Conservation (phyloP, 2,113 vertebrate genomes). For the Pimephales promelas region DNA sequence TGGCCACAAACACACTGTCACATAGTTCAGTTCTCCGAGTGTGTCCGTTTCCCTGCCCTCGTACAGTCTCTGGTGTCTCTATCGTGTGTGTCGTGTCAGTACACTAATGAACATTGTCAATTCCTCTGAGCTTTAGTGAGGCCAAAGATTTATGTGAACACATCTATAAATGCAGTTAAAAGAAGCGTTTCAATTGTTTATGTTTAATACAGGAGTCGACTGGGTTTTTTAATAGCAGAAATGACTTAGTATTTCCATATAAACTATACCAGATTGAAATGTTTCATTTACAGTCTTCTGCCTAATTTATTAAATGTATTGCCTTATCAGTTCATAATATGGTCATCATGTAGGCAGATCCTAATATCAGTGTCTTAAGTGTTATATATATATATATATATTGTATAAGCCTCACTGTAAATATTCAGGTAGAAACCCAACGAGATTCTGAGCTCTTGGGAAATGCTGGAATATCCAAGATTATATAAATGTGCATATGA, state of each 20-base stretch:
- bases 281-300: slow-evolving; percentile 45
- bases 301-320: slow-evolving; percentile 55
- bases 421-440: neutral
- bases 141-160: slow-evolving; percentile 50
- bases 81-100: no score
- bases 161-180: slow-evolving; percentile 19
- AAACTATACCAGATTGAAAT: slow-evolving; percentile 28
- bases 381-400: neutral
- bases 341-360: neutral
- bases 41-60: neutral
- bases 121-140: slow-evolving; percentile 26
- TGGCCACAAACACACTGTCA: neutral
- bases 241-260: slow-evolving; percentile 52
- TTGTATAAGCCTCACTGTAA: neutral
- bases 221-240: no score
- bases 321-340: neutral
- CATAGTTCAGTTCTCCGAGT: no score
- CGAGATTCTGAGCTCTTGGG: neutral
- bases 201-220: no score
- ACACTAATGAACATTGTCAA: neutral
- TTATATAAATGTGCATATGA: neutral
- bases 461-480: neutral
- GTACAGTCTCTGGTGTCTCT: neutral
- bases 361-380: slow-evolving; percentile 28
- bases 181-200: no score